Evolutionary conservation across 2,797 vertebrate genomes (phyloP).

Genomic region (Steatocranus sp.): DNA sequence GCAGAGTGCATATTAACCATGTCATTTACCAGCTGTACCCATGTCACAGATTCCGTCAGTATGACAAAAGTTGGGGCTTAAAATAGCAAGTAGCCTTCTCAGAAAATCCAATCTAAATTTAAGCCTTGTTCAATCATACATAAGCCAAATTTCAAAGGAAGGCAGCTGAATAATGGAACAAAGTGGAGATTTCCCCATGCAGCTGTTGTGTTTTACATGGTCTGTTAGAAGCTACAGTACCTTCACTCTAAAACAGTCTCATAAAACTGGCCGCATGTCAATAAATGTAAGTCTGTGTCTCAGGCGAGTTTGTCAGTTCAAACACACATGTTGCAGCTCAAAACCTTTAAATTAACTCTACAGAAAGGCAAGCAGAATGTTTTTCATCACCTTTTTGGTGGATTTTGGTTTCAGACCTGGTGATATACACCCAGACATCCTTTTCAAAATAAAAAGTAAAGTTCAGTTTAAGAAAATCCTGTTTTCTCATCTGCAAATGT

Average conservation of each 20-base stretch:
- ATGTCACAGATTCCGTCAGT: background rate
- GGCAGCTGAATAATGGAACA: conserved; percentile 27
- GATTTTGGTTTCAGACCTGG: background rate
- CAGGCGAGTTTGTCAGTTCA: background rate
- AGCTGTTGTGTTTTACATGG: conserved; percentile 1
- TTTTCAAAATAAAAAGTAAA: background rate
- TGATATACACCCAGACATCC: background rate
- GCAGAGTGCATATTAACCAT: conserved; percentile 12
- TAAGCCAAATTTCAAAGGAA: conserved; percentile 23
- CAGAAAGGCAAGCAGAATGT: background rate
- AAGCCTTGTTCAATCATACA: conserved; percentile 38
- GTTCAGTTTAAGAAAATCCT: background rate
- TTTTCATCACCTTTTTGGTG: background rate
- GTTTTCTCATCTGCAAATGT: background rate
- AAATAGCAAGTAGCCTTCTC: conserved; percentile 37
- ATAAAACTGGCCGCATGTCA: background rate
- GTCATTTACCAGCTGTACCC: conserved; percentile 1
- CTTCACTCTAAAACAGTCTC: background rate
- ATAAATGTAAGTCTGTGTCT: background rate
- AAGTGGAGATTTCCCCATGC: background rate
- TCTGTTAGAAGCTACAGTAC: background rate
- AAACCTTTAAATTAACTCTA: background rate
- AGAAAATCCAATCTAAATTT: conserved; percentile 49
- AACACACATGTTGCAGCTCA: background rate
- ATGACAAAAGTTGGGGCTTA: conserved; percentile 7